phyloP scores from a whole-genome alignment of 2,113 vertebrate species.

The Datnioides undecimradiatus region DNA sequence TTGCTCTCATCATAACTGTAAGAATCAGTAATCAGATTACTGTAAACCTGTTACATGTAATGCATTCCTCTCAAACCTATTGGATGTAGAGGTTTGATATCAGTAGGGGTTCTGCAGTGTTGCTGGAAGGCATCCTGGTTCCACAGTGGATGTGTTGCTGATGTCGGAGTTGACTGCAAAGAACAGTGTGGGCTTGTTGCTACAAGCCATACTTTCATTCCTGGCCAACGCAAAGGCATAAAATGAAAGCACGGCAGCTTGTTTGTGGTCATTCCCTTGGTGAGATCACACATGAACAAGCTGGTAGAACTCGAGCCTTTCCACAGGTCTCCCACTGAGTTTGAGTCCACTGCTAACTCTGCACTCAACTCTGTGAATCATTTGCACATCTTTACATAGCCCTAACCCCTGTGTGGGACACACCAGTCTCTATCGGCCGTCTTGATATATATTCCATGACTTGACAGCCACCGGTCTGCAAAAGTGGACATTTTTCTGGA shows the following conservation, averaged over 20 bases:
- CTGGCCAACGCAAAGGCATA: slow-evolving; percentile 64
- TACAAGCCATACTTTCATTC: slow-evolving; percentile 75
- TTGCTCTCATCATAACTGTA: slow-evolving; percentile 27
- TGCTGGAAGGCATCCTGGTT: slow-evolving; percentile 50
- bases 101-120: slow-evolving; percentile 34
- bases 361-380: slow-evolving; percentile 45
- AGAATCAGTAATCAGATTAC: slow-evolving; percentile 72
- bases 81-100: slow-evolving; percentile 39
- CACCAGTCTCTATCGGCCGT: slow-evolving; percentile 26
- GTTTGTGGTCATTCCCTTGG: slow-evolving; percentile 75
- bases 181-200: slow-evolving; percentile 71
- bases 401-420: slow-evolving; percentile 30
- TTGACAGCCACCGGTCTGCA: slow-evolving; percentile 34
- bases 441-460: slow-evolving; percentile 63
- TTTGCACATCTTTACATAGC: slow-evolving; percentile 61
- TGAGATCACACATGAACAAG: slow-evolving; percentile 67
- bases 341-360: slow-evolving; percentile 38
- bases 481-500: slow-evolving; percentile 36
- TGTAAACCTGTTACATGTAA: slow-evolving; percentile 32
- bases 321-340: slow-evolving; percentile 58
- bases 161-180: slow-evolving; percentile 54
- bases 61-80: slow-evolving; percentile 23
- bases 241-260: slow-evolving; percentile 67
- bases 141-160: slow-evolving; percentile 48
- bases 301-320: slow-evolving; percentile 42